These are phyloP conservation scores for Cebidichthys violaceus DNA, from an alignment of 2,113 vertebrate genomes.

Conservation along the genomic window DNA sequence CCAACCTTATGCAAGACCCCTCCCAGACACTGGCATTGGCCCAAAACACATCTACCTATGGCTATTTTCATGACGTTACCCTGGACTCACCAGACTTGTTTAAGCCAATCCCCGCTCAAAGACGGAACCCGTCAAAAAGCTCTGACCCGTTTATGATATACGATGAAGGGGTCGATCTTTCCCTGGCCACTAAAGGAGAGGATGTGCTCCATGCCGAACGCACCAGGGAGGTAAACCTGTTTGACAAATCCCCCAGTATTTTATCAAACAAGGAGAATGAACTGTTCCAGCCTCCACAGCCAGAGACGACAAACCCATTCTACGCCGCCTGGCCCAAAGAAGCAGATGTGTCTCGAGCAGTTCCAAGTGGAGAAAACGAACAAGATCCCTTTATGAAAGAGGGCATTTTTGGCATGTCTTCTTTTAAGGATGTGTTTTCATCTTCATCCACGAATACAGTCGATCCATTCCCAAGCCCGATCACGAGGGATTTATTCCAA, in stretches of 20 bases:
- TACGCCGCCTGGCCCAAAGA: background rate
- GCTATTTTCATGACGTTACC: background rate
- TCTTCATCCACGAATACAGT: background rate
- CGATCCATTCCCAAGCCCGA: constrained; percentile 52
- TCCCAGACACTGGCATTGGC: background rate
- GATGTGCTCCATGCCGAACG: background rate
- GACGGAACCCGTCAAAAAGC: background rate
- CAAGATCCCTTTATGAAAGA: background rate
- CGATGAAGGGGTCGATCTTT: background rate
- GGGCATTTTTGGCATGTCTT: background rate
- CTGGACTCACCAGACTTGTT: constrained; percentile 32
- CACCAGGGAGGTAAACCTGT: background rate
- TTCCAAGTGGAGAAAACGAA: background rate
- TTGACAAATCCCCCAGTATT: background rate
- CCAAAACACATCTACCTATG: background rate
- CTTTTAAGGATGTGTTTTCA: constrained; percentile 45
- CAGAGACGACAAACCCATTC: background rate
- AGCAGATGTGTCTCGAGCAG: constrained; percentile 23
- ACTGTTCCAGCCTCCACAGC: constrained; percentile 10
- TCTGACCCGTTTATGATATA: constrained; percentile 9
- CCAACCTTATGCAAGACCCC: background rate
- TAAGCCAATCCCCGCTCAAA: background rate
- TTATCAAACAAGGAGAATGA: constrained; percentile 9
- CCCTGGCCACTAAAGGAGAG: constrained; percentile 3
- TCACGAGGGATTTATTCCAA: constrained; percentile 55